Percentiles rank a stretch among this genome's conserved stretches.
These are phyloP conservation scores for Hemitrygon akajei DNA, from an alignment of 2,797 vertebrate species.

Conservation along the genomic window DNA sequence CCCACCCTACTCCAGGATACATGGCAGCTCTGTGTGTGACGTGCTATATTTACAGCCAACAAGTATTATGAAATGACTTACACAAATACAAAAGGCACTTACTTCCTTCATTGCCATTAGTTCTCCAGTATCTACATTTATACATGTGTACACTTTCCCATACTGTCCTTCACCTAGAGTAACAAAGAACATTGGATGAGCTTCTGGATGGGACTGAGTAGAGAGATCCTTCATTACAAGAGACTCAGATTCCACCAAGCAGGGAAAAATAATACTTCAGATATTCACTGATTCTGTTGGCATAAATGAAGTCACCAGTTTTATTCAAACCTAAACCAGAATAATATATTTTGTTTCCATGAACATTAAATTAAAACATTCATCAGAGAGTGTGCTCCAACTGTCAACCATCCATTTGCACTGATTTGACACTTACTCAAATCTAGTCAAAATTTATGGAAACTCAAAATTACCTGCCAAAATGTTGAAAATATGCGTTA, in stretches of 20 bases:
- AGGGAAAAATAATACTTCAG: background rate
- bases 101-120: slow-evolving; percentile 99
- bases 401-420: too few relatives aligned
- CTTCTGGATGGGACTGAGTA: background rate
- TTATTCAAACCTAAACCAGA: background rate
- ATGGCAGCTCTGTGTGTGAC: background rate
- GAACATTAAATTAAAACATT: background rate
- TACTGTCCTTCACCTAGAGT: slow-evolving; percentile 90
- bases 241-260: background rate
- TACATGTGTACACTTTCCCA: slow-evolving; percentile 98
- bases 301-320: background rate
- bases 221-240: too few relatives aligned
- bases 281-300: background rate
- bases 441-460: background rate
- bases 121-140: slow-evolving; percentile 95
- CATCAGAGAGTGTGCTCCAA: too few relatives aligned
- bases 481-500: background rate
- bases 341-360: background rate
- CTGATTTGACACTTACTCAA: too few relatives aligned
- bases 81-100: slow-evolving; percentile 43
- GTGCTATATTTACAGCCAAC: too few relatives aligned
- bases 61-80: background rate
- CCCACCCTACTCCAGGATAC: background rate
- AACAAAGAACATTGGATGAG: background rate
- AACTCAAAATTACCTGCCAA: background rate